Evolutionary conservation across 1,140 invertebrate genomes (phyloP).

Genomic region (Apis cerana): DNA sequence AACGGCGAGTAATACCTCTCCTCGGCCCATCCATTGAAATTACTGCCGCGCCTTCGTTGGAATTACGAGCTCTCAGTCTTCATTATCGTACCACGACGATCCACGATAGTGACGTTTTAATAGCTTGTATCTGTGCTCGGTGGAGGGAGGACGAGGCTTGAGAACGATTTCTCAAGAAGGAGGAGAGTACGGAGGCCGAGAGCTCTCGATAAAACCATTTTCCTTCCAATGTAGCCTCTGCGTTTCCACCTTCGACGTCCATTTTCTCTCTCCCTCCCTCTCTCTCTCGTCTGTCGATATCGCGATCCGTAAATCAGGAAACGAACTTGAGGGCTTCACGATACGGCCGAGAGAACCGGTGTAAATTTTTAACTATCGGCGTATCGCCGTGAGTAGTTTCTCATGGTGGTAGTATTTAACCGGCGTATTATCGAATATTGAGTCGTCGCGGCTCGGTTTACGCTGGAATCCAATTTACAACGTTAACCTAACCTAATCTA

Average conservation of each 20-base stretch:
- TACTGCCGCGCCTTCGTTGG: conserved; percentile 23
- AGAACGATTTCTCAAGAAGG: conserved; percentile 9
- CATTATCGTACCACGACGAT: conserved; percentile 47
- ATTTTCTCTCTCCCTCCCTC: background rate
- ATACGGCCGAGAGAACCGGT: background rate
- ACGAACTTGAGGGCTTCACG: background rate
- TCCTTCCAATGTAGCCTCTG: background rate
- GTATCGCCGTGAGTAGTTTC: background rate
- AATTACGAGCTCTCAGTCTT: conserved; percentile 34
- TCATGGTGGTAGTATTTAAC: conserved; percentile 16
- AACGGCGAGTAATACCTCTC: conserved; percentile 18
- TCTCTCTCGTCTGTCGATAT: background rate
- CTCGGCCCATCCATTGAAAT: conserved; percentile 40
- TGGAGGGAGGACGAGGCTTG: background rate
- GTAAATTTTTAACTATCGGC: background rate
- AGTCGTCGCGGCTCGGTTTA: conserved; percentile 12
- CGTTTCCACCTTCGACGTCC: background rate
- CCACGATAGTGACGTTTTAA: conserved; percentile 57
- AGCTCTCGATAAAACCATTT: conserved; percentile 47
- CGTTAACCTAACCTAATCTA: background rate
- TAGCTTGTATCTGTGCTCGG: conserved; percentile 48
- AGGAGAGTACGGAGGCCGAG: conserved; percentile 3
- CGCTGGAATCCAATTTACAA: conserved; percentile 9
- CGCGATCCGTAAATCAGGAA: background rate
- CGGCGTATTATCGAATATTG: background rate